phyloP scores from a whole-genome alignment of 2,888 invertebrate genomes.

The Cephus pulcher region DNA sequence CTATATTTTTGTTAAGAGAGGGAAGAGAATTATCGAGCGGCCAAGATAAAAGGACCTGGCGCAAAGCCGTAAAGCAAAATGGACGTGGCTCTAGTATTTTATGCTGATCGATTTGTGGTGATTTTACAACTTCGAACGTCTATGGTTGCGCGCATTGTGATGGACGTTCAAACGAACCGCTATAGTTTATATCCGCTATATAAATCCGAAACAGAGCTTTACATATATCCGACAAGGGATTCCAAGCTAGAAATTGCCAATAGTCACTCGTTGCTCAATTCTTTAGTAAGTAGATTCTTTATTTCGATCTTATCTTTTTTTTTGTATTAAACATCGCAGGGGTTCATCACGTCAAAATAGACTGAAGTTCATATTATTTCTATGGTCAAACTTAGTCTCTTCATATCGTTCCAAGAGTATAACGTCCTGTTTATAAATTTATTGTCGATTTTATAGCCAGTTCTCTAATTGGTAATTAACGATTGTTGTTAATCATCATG shows the following conservation, averaged over 20 bases:
- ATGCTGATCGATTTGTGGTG: slow-evolving; percentile 64
- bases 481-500: not conserved
- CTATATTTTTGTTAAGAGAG: not conserved
- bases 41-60: slow-evolving; percentile 49
- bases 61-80: slow-evolving; percentile 54
- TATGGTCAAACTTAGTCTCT: not conserved
- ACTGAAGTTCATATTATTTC: not conserved
- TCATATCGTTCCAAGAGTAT: not conserved
- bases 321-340: not conserved
- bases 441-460: not conserved
- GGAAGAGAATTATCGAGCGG: slow-evolving; percentile 43
- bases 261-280: not conserved
- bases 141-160: slow-evolving; percentile 40
- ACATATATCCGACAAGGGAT: slow-evolving; percentile 42
- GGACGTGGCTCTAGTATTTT: slow-evolving; percentile 51
- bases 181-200: slow-evolving; percentile 51
- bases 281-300: not conserved
- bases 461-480: not conserved
- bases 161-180: slow-evolving; percentile 60
- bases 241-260: slow-evolving; percentile 2
- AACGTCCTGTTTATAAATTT: not conserved
- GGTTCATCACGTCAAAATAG: not conserved
- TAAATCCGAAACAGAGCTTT: slow-evolving; percentile 54
- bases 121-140: slow-evolving; percentile 61
- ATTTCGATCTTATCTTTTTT: not conserved